Conservation (phyloP, 2,888 invertebrate genomes). For the Heliconius cydno region DNA sequence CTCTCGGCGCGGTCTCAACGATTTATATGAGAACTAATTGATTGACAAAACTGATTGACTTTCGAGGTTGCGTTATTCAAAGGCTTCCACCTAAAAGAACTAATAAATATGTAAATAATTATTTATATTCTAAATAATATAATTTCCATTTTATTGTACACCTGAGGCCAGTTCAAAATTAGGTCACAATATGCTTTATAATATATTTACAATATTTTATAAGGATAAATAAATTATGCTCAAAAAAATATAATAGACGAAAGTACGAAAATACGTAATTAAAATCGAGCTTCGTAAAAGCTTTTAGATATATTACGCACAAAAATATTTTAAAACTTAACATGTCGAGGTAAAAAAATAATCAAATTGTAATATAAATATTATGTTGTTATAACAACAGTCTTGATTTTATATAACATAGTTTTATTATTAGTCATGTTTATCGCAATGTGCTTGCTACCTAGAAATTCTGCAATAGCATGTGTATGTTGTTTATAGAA, state of each 20-base stretch:
- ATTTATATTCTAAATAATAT: background rate
- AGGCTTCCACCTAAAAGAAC: constrained; percentile 33
- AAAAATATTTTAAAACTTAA: background rate
- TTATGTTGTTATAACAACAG: no score
- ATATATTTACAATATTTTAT: background rate
- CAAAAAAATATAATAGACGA: background rate
- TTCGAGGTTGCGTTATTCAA: constrained; percentile 65
- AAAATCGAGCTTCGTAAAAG: background rate
- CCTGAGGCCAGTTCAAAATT: background rate
- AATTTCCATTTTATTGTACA: background rate
- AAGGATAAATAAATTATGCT: background rate
- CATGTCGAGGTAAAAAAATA: background rate
- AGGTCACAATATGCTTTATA: background rate
- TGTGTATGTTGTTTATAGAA: constrained; percentile 47
- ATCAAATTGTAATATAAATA: no score
- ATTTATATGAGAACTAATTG: constrained; percentile 77
- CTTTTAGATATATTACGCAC: background rate
- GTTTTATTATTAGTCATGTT: background rate
- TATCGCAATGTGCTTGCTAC: background rate
- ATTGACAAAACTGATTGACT: constrained; percentile 73
- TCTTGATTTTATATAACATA: background rate
- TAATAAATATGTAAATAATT: constrained; percentile 15
- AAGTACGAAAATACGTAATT: background rate
- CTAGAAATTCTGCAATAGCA: constrained; percentile 34
- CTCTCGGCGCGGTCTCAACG: constrained; percentile 60